Conservation (phyloP, 2,888 invertebrate species). For the Danaus chrysippus region DNA sequence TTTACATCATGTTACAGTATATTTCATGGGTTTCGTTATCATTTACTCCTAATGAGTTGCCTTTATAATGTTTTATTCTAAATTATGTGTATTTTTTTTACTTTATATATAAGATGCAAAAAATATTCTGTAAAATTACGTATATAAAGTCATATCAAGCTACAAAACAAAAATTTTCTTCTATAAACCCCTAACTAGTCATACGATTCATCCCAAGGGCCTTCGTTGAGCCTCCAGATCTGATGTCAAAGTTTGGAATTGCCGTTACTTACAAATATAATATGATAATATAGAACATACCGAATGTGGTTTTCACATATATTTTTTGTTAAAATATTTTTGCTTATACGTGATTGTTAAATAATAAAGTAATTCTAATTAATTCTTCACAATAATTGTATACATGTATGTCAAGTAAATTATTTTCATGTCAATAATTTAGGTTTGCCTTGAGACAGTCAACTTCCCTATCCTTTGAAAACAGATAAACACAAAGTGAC, state of each 20-base stretch:
- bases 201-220: constrained; percentile 8
- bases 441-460: not conserved
- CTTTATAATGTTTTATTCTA: no score
- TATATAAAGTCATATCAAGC: no score
- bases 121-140: no score
- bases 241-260: constrained; percentile 1
- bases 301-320: not conserved
- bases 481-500: constrained; percentile 16
- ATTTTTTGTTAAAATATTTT: constrained; percentile 1
- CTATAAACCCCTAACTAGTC: not conserved
- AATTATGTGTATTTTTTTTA: no score
- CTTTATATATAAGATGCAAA: no score
- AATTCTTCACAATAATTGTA: no score
- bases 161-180: not conserved
- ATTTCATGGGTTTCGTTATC: not conserved
- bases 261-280: not conserved
- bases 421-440: no score
- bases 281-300: not conserved
- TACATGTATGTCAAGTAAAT: no score
- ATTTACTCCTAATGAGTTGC: not conserved
- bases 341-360: not conserved
- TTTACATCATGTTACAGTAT: not conserved
- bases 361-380: no score
- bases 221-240: constrained; percentile 9
- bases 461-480: constrained; percentile 17